phyloP scores from a whole-genome alignment of 2,888 invertebrate species.

The Thysanoteuthis rhombus region DNA sequence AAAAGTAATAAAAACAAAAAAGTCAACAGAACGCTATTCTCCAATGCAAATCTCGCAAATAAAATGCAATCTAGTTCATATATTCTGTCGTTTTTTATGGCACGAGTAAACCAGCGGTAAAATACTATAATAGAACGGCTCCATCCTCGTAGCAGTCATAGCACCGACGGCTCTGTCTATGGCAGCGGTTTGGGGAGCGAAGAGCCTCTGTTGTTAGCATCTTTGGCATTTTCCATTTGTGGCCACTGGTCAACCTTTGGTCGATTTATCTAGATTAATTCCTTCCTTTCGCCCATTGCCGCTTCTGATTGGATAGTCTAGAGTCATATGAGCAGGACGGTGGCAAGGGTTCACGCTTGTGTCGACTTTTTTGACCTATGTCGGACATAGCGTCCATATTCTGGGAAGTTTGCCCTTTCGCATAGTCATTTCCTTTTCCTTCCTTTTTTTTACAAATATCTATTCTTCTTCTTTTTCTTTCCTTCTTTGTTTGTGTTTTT shows the following conservation, averaged over 20 bases:
- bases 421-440: background rate
- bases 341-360: background rate
- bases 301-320: background rate
- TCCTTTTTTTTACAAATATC: background rate
- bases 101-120: too few relatives aligned
- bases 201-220: background rate
- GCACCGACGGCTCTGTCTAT: background rate
- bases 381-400: background rate
- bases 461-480: background rate
- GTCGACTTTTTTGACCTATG: background rate
- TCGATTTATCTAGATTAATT: conserved; percentile 12
- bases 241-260: conserved; percentile 12
- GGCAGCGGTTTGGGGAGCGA: too few relatives aligned
- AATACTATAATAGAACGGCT: too few relatives aligned
- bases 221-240: background rate
- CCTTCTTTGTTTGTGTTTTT: too few relatives aligned
- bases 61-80: too few relatives aligned
- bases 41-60: too few relatives aligned
- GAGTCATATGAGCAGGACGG: background rate
- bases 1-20: too few relatives aligned
- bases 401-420: background rate
- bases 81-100: too few relatives aligned
- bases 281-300: background rate
- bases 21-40: too few relatives aligned
- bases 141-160: background rate